Conservation (phyloP, 1,140 invertebrate genomes). For the Atopsyche davidsoni region DNA sequence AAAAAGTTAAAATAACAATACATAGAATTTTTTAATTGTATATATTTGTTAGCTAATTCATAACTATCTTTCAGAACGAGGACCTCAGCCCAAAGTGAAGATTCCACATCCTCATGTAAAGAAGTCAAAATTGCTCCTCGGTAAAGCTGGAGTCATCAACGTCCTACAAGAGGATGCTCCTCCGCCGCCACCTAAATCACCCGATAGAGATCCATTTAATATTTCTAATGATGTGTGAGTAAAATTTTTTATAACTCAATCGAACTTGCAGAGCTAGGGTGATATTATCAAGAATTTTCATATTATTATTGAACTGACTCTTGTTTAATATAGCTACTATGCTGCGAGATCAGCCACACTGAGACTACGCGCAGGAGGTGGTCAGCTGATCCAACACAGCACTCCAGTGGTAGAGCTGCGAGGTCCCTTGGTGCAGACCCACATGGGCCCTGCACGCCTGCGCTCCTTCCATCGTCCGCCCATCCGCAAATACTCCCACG, state of each 20-base stretch:
- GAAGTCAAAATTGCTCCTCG: slow-evolving; percentile 92
- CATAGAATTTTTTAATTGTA: too few species aligned
- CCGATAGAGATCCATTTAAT: slow-evolving; percentile 95
- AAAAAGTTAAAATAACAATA: slow-evolving; percentile 36
- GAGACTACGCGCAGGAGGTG: slow-evolving; percentile 71
- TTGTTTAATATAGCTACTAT: slow-evolving; percentile 64
- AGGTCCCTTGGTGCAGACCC: slow-evolving; percentile 91
- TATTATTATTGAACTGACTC: not conserved
- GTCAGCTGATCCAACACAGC: slow-evolving; percentile 91
- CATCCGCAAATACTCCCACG: slow-evolving; percentile 82
- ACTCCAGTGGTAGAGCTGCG: slow-evolving; percentile 93
- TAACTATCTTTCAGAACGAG: slow-evolving; percentile 42
- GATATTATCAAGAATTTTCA: not conserved
- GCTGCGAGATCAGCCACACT: slow-evolving; percentile 79
- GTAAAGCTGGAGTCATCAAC: slow-evolving; percentile 93
- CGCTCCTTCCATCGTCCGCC: slow-evolving; percentile 91
- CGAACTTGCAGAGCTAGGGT: not conserved
- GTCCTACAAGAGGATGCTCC: slow-evolving; percentile 86
- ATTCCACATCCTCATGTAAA: slow-evolving; percentile 91
- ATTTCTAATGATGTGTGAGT: slow-evolving; percentile 92
- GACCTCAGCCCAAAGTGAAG: slow-evolving; percentile 76
- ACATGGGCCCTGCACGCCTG: slow-evolving; percentile 72
- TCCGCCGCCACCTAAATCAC: slow-evolving; percentile 81
- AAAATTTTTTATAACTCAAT: slow-evolving; percentile 8
- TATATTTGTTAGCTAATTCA: too few species aligned